Conservation (phyloP, 1,140 invertebrate species). For the Ceratoteleas bidentatus region DNA sequence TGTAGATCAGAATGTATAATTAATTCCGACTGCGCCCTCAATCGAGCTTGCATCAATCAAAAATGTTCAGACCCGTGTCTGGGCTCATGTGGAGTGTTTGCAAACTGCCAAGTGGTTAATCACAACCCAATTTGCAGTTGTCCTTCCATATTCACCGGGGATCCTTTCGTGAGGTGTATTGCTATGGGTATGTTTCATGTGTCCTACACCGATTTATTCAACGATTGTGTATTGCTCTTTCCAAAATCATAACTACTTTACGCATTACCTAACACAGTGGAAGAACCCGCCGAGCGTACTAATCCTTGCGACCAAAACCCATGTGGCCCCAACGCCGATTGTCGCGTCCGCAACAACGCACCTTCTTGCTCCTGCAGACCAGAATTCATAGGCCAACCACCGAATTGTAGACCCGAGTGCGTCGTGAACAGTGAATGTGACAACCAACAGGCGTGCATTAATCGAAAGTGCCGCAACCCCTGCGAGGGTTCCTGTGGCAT, state of each 20-base stretch:
- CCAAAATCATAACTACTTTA: not conserved
- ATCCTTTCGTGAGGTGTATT: constrained; percentile 82
- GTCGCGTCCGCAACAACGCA: constrained; percentile 84
- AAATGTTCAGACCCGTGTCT: constrained; percentile 91
- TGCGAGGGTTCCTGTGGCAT: constrained; percentile 88
- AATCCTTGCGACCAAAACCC: constrained; percentile 87
- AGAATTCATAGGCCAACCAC: constrained; percentile 86
- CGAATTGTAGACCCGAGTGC: constrained; percentile 88
- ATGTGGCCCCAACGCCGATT: constrained; percentile 88
- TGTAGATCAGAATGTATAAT: constrained; percentile 89
- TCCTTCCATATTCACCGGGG: constrained; percentile 80
- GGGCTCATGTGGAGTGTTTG: constrained; percentile 88
- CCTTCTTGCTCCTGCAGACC: constrained; percentile 87
- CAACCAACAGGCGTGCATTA: constrained; percentile 86
- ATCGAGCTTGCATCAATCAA: constrained; percentile 88
- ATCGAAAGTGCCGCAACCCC: constrained; percentile 89
- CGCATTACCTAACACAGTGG: constrained; percentile 62
- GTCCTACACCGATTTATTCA: not conserved
- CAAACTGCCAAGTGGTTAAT: constrained; percentile 85
- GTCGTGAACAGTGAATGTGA: constrained; percentile 88
- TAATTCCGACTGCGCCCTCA: constrained; percentile 87
- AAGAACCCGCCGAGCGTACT: constrained; percentile 78
- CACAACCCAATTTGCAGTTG: constrained; percentile 85
- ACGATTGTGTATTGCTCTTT: not conserved
- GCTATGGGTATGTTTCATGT: constrained; percentile 81